A percentile compares a stretch with the other conserved stretches of the same genome.
phyloP scores from a whole-genome alignment of 2,113 vertebrate genomes.

The Shinisaurus crocodilurus region DNA sequence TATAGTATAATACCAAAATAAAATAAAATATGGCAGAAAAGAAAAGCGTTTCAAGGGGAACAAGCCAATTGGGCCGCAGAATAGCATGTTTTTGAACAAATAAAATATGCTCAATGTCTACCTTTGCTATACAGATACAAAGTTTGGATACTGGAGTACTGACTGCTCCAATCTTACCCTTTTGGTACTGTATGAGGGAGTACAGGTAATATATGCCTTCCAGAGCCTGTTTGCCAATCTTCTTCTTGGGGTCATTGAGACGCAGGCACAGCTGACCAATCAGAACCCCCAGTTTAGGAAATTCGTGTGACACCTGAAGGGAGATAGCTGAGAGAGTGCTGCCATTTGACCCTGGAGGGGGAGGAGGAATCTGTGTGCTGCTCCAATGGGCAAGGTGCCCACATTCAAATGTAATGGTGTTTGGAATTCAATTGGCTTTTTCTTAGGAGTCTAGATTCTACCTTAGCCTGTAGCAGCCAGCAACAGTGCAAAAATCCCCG shows the following conservation, averaged over 20 bases:
- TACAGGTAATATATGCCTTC: slow-evolving; percentile 63
- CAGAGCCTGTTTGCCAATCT: slow-evolving; percentile 60
- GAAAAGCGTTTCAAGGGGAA: not conserved
- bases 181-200: slow-evolving; percentile 59
- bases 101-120: not conserved
- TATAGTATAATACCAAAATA: not conserved
- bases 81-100: not conserved
- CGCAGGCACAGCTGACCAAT: slow-evolving; percentile 64
- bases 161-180: slow-evolving; percentile 43
- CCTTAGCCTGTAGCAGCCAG: not conserved
- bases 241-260: slow-evolving; percentile 54
- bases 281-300: slow-evolving; percentile 54
- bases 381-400: not conserved
- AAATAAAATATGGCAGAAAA: not conserved
- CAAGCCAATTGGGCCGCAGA: not conserved
- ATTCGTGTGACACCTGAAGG: slow-evolving; percentile 49
- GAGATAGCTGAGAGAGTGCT: not conserved
- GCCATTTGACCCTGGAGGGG: not conserved
- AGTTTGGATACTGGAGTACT: not conserved
- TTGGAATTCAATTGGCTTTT: not conserved
- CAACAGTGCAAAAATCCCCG: not conserved
- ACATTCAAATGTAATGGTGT: not conserved
- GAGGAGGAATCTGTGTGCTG: not conserved
- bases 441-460: not conserved
- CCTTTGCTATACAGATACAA: not conserved